Conservation (phyloP, 2,113 vertebrate genomes). For the Equus quagga region DNA sequence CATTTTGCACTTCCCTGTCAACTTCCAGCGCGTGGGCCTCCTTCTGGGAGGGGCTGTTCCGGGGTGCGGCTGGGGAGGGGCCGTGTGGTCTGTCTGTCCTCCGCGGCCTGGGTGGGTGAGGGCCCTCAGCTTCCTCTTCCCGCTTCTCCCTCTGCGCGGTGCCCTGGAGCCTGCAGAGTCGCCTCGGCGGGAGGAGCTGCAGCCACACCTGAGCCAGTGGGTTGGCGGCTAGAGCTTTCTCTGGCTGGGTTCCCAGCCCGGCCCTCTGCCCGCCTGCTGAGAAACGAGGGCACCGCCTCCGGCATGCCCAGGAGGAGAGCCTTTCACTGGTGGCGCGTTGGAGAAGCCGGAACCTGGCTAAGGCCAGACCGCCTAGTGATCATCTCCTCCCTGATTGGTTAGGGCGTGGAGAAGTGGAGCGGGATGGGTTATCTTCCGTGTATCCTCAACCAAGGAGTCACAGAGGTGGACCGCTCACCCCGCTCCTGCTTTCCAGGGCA, state of each 20-base stretch:
- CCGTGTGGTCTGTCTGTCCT: neutral
- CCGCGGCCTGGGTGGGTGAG: neutral
- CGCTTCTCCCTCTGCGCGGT: neutral
- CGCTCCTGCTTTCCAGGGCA: neutral
- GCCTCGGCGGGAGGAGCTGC: neutral
- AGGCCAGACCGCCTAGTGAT: neutral
- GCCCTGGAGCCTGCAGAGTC: too few relatives aligned
- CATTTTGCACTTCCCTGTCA: neutral
- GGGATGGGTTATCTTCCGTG: neutral
- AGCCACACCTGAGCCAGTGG: neutral
- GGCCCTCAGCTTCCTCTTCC: neutral
- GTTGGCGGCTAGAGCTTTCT: neutral
- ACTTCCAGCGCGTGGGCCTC: rapidly evolving
- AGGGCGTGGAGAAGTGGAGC: neutral
- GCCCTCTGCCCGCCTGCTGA: neutral
- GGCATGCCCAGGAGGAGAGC: neutral
- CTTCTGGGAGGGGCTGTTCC: neutral
- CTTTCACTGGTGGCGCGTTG: neutral
- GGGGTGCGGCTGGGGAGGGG: neutral
- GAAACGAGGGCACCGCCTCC: neutral
- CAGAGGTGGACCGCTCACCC: neutral
- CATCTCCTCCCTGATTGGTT: neutral
- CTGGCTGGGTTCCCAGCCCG: neutral
- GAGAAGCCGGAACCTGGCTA: neutral
- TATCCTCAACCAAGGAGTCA: neutral